Conservation (phyloP, 2,113 vertebrate species). For the Herpetotheres cachinnans region DNA sequence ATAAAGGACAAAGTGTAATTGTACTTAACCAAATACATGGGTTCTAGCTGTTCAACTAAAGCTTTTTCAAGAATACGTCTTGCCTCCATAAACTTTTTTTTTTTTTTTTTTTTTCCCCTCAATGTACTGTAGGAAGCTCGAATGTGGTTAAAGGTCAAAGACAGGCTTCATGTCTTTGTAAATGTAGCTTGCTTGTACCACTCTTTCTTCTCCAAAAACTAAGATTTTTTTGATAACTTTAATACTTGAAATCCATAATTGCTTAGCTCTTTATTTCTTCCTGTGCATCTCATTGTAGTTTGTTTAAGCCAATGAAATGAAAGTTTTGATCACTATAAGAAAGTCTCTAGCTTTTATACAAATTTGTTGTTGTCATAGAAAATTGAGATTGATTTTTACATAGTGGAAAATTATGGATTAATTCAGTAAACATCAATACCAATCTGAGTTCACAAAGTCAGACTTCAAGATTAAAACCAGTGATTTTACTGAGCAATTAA, state of each 20-base stretch:
- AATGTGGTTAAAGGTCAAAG: neutral
- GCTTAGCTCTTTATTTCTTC: neutral
- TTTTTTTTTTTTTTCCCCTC: neutral
- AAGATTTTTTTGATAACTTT: neutral
- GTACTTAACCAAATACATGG: neutral
- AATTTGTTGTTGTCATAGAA: constrained; percentile 23
- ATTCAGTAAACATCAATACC: constrained; percentile 27
- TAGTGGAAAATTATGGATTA: constrained; percentile 54
- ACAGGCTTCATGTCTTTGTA: neutral
- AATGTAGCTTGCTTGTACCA: neutral
- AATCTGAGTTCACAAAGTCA: constrained; percentile 34
- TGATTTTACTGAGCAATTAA: constrained; percentile 24
- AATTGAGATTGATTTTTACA: constrained; percentile 53
- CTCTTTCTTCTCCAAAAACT: neutral
- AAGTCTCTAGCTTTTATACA: neutral
- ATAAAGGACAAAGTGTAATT: neutral
- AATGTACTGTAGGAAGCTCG: rapidly evolving
- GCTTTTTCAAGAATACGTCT: neutral
- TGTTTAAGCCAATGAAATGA: constrained; percentile 3
- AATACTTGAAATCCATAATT: neutral
- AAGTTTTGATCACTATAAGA: neutral
- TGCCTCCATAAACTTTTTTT: neutral
- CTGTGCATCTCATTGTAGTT: neutral
- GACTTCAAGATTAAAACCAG: constrained; percentile 18
- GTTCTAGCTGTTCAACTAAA: neutral